Percentiles rank a stretch among this genome's conserved stretches.
phyloP scores from a whole-genome alignment of 2,113 vertebrate genomes.

The Lasiurus borealis region DNA sequence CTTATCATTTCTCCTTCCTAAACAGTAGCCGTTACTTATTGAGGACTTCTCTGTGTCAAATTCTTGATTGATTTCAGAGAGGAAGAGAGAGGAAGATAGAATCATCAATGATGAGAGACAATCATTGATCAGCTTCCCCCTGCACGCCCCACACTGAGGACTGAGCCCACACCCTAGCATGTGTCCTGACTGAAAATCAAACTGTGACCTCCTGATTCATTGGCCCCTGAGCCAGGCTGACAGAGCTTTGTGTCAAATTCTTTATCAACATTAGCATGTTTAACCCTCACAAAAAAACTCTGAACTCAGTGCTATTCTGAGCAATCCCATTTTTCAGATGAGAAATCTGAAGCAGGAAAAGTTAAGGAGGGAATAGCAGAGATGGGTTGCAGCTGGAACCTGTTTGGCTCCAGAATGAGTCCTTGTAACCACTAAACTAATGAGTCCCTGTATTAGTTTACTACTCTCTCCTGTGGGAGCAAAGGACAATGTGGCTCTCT shows the following conservation, averaged over 20 bases:
- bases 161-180: too few species aligned
- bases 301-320: neutral
- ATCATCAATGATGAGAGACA: too few species aligned
- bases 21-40: neutral
- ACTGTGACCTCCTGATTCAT: too few species aligned
- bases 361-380: neutral
- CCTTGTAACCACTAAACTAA: neutral
- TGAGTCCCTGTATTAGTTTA: too few species aligned
- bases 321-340: neutral
- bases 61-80: neutral
- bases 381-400: neutral
- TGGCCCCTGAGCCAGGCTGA: too few species aligned
- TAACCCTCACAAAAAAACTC: neutral
- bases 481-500: neutral
- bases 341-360: neutral
- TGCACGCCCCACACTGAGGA: too few species aligned
- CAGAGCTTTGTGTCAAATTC: neutral
- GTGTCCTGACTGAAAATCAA: too few species aligned
- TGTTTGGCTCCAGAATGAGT: neutral
- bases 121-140: too few species aligned
- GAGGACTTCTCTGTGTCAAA: neutral
- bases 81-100: too few species aligned
- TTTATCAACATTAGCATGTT: neutral
- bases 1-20: neutral
- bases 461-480: neutral